Percentiles rank a stretch among this genome's conserved stretches.
phyloP scores from a whole-genome alignment of 2,888 invertebrate genomes.

The Platypus cylindrus region DNA sequence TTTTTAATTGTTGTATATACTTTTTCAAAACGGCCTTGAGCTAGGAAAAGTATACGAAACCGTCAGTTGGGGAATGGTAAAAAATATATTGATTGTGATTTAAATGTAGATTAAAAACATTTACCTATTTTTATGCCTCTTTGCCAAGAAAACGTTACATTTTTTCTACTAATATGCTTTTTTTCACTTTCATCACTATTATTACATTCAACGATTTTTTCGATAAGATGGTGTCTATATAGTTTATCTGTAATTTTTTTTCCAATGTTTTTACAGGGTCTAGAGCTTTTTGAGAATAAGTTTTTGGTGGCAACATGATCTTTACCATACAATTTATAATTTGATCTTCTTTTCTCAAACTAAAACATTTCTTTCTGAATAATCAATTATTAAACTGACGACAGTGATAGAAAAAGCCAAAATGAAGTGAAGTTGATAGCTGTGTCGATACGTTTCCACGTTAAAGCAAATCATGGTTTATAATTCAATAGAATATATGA shows the following conservation, averaged over 20 bases:
- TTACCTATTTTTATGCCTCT: constrained; percentile 84
- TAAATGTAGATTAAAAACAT: constrained; percentile 1
- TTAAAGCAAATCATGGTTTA: no score
- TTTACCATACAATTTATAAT: constrained; percentile 10
- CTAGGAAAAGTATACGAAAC: constrained; percentile 5
- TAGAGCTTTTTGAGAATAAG: constrained; percentile 35
- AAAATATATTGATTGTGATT: neutral
- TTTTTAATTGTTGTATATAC: constrained; percentile 85
- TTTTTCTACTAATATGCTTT: constrained; percentile 59
- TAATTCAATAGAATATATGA: no score
- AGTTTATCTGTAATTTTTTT: constrained; percentile 47
- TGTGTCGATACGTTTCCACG: no score
- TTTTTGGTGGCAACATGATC: constrained; percentile 22
- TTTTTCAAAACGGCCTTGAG: constrained; percentile 15
- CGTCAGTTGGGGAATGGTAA: neutral
- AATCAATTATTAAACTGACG: neutral
- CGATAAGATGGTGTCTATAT: constrained; percentile 46
- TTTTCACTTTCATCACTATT: no score
- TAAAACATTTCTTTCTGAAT: no score
- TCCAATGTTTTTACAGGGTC: constrained; percentile 48
- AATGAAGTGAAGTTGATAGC: neutral
- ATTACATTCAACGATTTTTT: constrained; percentile 39
- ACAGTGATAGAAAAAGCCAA: neutral
- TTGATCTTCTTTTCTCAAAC: constrained; percentile 11
- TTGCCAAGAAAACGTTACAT: constrained; percentile 89